These are phyloP conservation scores for Caprella mutica DNA, from an alignment of 2,888 invertebrate species.

Conservation along the genomic window DNA sequence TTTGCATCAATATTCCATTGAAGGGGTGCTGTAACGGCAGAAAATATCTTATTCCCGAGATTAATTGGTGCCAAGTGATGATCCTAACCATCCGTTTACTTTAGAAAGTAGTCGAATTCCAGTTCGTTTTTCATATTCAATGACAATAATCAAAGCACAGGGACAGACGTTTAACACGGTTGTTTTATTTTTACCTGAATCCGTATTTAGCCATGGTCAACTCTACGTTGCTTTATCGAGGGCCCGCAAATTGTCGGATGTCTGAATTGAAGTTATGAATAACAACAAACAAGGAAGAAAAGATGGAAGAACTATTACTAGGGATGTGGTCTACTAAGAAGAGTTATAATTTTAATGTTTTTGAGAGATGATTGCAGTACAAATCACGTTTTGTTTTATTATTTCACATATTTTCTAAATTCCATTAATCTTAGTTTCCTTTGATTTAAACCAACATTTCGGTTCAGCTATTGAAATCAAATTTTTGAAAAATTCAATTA, in stretches of 20 bases:
- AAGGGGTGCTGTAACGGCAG: not conserved
- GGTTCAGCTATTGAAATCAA: too few relatives aligned
- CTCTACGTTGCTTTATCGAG: slow-evolving; percentile 5
- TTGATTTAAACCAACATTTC: too few relatives aligned
- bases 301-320: too few relatives aligned
- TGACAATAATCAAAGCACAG: not conserved
- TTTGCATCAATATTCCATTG: not conserved
- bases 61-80: not conserved
- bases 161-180: slow-evolving; percentile 1
- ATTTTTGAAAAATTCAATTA: too few relatives aligned
- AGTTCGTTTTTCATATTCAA: not conserved
- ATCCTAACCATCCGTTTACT: not conserved
- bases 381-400: too few relatives aligned
- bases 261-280: too few relatives aligned
- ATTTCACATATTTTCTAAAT: too few relatives aligned
- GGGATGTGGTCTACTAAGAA: too few relatives aligned
- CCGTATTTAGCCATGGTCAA: not conserved
- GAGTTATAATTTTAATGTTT: too few relatives aligned
- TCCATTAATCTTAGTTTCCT: too few relatives aligned
- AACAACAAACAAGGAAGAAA: too few relatives aligned
- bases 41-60: not conserved
- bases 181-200: not conserved
- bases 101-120: slow-evolving; percentile 1
- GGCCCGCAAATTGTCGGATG: not conserved
- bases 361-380: too few relatives aligned